These are phyloP conservation scores for Empidonax alnorum DNA, from an alignment of 2,113 vertebrate genomes.

Conservation along the genomic window DNA sequence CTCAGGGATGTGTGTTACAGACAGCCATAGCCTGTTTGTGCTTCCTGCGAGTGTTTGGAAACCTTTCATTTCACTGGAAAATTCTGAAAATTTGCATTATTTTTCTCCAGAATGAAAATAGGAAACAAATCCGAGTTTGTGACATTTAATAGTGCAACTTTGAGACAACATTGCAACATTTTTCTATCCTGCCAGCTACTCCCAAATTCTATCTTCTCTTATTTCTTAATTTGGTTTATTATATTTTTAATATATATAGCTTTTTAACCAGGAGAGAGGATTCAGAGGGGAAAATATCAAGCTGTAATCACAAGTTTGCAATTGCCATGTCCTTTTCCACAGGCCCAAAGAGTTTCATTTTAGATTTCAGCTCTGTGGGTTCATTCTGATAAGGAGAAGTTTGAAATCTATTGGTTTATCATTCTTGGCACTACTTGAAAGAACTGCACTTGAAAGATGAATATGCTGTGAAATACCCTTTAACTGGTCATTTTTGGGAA, in stretches of 20 bases:
- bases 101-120: neutral
- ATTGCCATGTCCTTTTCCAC: neutral
- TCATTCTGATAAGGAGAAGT: neutral
- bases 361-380: neutral
- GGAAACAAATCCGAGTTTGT: neutral
- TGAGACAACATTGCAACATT: neutral
- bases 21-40: neutral
- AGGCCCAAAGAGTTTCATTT: neutral
- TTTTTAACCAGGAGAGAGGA: neutral
- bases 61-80: neutral
- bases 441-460: slow-evolving; percentile 29
- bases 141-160: neutral
- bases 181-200: neutral
- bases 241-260: neutral
- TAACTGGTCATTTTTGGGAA: slow-evolving; percentile 23
- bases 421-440: slow-evolving; percentile 47
- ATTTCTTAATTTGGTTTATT: neutral
- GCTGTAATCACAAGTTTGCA: neutral
- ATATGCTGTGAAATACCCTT: slow-evolving; percentile 44
- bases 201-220: neutral
- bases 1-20: neutral
- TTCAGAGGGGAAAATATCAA: slow-evolving; percentile 11
- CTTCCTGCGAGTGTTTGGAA: neutral
- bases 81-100: neutral
- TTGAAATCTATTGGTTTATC: slow-evolving; percentile 40